Evolutionary conservation across 2,888 invertebrate genomes (phyloP), one percentile per base, ranked within the genome.

Genomic region (Byasa hedistus): DNA sequence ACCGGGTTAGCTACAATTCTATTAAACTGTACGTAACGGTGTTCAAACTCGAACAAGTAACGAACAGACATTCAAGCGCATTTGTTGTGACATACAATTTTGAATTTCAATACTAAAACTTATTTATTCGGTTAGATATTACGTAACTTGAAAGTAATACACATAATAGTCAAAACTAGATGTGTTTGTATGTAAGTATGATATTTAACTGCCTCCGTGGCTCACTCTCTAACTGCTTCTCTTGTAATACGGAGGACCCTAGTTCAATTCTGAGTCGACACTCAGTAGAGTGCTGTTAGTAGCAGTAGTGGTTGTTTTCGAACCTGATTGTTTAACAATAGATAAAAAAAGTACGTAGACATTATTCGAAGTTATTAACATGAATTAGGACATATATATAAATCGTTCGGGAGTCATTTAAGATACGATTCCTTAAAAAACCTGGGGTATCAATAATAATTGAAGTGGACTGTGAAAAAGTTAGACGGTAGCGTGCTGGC

Each of bases 381-480:
- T 77, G 75, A 77, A 80, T 78, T 75, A 72, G 75, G 72, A 74
- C 73, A 75, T 76, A 79, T 81, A 81, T 78, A 71, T 79, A 77
- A 77, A 75, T 76, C 76, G 77, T 79, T 80, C 76, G 77, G 75
- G 78, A 68, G 79, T 77, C 84, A 83, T 83, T 79, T 83, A 85
- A 77, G 76, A 73, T 74, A 75, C 75, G 69, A 76, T 73, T 59
- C 77, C 78, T 79, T 71, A 68, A 73, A 74, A 76, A 71, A 73
- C 71, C 71, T 70, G 71, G 74, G 69, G 78, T 87, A 87, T 88
- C 86, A n/a, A n/a, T n/a, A 89, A 89, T 88, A 88, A 86, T 83
- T 78, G 76, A 78, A 76, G 79, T 76, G 78, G 78, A 79, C 78
- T 79, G 79, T 73, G 79, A 77, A 78, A 75, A 85, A 86, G 81